phyloP scores from a whole-genome alignment of 1,140 invertebrate genomes.

The Drosophila nigromelanica region DNA sequence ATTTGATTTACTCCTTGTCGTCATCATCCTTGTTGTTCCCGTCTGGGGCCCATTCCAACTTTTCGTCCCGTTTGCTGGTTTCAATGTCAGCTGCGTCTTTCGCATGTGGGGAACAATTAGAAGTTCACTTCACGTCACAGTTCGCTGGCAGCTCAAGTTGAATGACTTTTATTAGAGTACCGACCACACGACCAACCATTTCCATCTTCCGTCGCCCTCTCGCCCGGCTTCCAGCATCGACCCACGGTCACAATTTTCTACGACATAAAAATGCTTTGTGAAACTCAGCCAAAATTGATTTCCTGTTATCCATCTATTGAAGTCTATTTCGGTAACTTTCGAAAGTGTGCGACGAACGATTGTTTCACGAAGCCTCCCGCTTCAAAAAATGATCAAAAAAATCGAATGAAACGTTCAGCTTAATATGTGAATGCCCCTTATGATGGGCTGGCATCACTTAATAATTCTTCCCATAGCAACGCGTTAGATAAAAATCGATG shows the following conservation, averaged over 20 bases:
- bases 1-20: conserved; percentile 53
- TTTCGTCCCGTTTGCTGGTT: not conserved
- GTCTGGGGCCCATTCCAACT: not conserved
- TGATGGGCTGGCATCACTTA: not conserved
- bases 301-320: conserved; percentile 31
- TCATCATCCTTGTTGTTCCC: not conserved
- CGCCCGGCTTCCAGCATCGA: no score
- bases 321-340: conserved; percentile 9
- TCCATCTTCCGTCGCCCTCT: no score
- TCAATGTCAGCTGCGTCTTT: conserved; percentile 18
- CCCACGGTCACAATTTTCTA: not conserved
- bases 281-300: conserved; percentile 40
- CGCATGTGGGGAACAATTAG: conserved; percentile 38
- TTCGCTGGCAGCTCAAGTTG: conserved; percentile 26
- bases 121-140: conserved; percentile 35
- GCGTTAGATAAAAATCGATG: not conserved
- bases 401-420: not conserved
- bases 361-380: not conserved
- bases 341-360: not conserved
- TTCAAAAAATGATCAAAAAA: not conserved
- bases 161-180: conserved; percentile 35
- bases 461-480: conserved; percentile 18
- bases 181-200: not conserved
- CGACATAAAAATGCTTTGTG: conserved; percentile 17
- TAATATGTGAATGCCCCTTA: conserved; percentile 7